Percentiles rank a stretch among this genome's conserved stretches.
Evolutionary conservation across 2,797 vertebrate species (phyloP).

Genomic region (Petrocephalus schoutedeni): DNA sequence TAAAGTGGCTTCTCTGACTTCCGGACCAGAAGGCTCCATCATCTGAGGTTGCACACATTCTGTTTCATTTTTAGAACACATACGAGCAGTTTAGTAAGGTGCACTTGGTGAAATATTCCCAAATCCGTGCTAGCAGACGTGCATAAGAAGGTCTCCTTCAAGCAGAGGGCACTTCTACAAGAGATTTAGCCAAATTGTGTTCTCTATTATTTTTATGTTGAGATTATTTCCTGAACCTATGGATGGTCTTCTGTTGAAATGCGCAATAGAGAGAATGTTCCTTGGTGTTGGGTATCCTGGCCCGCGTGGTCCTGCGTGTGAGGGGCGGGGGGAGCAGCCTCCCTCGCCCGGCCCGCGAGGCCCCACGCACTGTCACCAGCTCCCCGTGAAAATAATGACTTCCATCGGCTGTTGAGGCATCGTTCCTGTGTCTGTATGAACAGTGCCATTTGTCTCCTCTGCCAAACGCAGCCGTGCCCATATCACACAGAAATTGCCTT

Average conservation of each 20-base stretch:
- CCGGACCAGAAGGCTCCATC: neutral
- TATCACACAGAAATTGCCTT: constrained; percentile 8
- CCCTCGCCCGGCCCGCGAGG: neutral
- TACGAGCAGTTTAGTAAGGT: neutral
- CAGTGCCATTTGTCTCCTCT: constrained; percentile 12
- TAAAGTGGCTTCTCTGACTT: neutral
- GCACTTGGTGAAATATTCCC: neutral
- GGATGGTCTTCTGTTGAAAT: neutral
- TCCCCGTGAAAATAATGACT: constrained; percentile 21
- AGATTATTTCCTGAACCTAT: neutral
- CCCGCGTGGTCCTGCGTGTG: neutral
- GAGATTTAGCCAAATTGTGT: neutral
- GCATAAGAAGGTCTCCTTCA: neutral
- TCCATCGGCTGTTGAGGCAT: constrained; percentile 11
- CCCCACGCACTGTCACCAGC: neutral
- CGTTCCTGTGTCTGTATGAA: constrained; percentile 6
- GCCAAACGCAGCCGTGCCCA: neutral
- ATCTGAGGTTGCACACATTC: neutral
- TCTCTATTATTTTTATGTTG: neutral
- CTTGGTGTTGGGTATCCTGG: neutral
- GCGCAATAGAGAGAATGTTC: neutral
- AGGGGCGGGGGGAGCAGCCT: neutral
- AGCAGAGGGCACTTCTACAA: neutral
- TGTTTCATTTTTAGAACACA: neutral
- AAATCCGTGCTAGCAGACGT: neutral